Evolutionary conservation across 2,797 vertebrate species (phyloP).

Genomic region (Apodemus agrarius): DNA sequence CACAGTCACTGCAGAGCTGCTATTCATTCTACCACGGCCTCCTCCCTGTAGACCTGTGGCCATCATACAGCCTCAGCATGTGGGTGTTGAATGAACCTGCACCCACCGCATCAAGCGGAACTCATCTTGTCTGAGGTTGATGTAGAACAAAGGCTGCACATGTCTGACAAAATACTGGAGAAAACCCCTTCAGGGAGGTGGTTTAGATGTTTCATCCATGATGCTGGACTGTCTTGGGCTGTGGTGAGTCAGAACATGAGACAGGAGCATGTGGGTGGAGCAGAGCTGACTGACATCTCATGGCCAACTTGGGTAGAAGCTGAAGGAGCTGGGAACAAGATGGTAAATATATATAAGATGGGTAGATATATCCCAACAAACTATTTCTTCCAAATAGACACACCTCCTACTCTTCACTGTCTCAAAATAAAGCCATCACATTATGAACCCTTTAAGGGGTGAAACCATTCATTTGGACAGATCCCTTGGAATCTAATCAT

Average conservation of each 20-base stretch:
- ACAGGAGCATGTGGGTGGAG: neutral
- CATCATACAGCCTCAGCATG: neutral
- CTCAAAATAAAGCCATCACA: neutral
- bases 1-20: neutral
- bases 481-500: neutral
- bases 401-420: neutral
- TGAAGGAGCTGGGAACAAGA: neutral
- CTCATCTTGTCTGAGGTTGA: neutral
- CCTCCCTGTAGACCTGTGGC: neutral
- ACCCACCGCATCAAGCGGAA: neutral
- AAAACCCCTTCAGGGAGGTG: neutral
- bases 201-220: neutral
- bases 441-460: neutral
- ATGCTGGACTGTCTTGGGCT: neutral
- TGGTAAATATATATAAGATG: too few relatives aligned
- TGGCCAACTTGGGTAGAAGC: neutral
- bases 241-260: neutral
- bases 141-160: neutral
- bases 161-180: neutral
- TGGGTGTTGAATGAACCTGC: rapidly evolving
- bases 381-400: neutral
- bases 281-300: neutral
- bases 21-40: neutral
- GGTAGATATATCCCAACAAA: neutral
- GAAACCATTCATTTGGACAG: neutral